Base-by-base conservation (phyloP, 2,888 invertebrate species). In the Shargacucullia verbasci region DNA sequence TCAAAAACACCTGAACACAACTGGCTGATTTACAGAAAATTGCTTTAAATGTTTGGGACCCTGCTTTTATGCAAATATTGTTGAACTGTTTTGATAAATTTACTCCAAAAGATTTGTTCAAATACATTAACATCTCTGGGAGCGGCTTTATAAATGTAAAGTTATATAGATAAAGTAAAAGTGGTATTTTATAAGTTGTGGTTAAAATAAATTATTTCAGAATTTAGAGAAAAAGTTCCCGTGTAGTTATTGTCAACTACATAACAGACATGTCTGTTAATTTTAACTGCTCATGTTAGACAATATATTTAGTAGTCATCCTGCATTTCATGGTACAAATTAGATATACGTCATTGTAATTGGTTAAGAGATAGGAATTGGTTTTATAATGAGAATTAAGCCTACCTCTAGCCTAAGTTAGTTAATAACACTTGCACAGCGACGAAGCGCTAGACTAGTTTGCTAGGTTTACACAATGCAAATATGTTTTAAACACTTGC, bases 261-360 rank as follows among this genome's bases (percentile, higher is more conserved):
- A 67, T 34, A 53, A 57, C 47, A 46, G 52, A 66, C 31, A 59
- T 57, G 59, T 72, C 55, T 68, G 55, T 48, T 52, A 55, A 57
- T 44, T 46, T 67, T 65, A 76, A 70, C 73, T 77, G 88, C 89
- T 91, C 90, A 91, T 76, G 68, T 82, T 88, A 85, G 90, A 90
- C 87, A 91, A 90, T 91, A 87, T 81, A 56, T 54, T 35, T 54
- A 70, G 62, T 80, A 82, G 77, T 75, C 70, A 70, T 79, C 73
- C 78, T 83, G 82, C 81, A 85, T 85, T 83, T 80, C 81, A 87
- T 83, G 88, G 92, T 93, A 92, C 92, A 93, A 93, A 93, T 87
- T 92, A 91, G 88, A 79, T 82, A 64, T 83, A 73, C 73, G 63
- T 69, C 66, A 74, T 59, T 75, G 37, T 70, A 59, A 27, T 56